phyloP scores from a whole-genome alignment of 2,888 invertebrate genomes.

The Coenonympha glycerion region DNA sequence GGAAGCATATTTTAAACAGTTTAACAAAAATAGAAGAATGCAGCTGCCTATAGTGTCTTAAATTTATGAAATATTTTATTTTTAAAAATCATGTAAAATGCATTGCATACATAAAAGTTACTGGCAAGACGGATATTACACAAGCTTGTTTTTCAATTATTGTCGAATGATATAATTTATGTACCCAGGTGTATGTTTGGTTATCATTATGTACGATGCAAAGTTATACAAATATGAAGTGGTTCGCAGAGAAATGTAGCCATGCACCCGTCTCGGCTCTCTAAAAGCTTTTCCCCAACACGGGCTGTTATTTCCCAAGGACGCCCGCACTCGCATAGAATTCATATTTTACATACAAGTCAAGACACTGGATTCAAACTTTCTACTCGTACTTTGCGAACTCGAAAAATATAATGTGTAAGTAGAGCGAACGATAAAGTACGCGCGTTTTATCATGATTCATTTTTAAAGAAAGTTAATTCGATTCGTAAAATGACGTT shows the following conservation, averaged over 20 bases:
- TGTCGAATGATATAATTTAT: too few relatives aligned
- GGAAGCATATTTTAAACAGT: too few relatives aligned
- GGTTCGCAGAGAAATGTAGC: slow-evolving; percentile 17
- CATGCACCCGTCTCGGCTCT: slow-evolving; percentile 40
- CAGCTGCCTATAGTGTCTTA: too few relatives aligned
- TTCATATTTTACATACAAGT: slow-evolving; percentile 48
- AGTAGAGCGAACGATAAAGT: not conserved
- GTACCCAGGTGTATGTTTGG: not conserved
- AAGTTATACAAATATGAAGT: slow-evolving; percentile 8
- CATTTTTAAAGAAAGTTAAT: too few relatives aligned
- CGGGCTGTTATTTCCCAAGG: slow-evolving; percentile 48
- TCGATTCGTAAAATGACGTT: too few relatives aligned
- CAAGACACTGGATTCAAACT: slow-evolving; percentile 23
- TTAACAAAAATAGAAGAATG: too few relatives aligned
- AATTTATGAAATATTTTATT: too few relatives aligned
- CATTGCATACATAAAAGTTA: too few relatives aligned
- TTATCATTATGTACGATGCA: not conserved
- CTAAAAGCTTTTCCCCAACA: slow-evolving; percentile 61
- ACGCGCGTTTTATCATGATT: not conserved
- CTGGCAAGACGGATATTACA: too few relatives aligned
- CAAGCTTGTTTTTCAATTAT: too few relatives aligned
- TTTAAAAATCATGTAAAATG: too few relatives aligned
- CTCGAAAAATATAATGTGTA: slow-evolving; percentile 10
- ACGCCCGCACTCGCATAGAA: slow-evolving; percentile 42
- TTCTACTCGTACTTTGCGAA: slow-evolving; percentile 24